A percentile compares a stretch with the other conserved stretches of the same genome.
phyloP scores from a whole-genome alignment of 1,140 invertebrate genomes.

The Brachionus angularis region DNA sequence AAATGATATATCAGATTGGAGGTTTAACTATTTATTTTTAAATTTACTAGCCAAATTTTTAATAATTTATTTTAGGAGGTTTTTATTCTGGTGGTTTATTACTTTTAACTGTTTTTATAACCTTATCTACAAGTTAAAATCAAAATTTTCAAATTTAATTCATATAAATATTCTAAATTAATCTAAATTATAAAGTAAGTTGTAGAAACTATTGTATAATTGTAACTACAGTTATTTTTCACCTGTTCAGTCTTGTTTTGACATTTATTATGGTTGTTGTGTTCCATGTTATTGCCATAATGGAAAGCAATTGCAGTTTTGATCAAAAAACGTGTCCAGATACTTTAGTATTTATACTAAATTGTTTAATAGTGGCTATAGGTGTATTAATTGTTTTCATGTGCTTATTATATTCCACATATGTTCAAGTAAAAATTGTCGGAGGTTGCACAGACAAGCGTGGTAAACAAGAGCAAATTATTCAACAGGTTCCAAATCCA shows the following conservation, averaged over 20 bases:
- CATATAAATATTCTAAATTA: neutral
- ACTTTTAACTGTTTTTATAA: conserved; percentile 13
- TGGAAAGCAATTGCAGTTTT: neutral
- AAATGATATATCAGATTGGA: neutral
- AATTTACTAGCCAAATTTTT: neutral
- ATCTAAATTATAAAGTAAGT: conserved; percentile 8
- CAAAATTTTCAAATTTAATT: neutral
- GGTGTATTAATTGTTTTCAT: neutral
- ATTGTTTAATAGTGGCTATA: neutral
- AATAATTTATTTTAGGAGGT: neutral
- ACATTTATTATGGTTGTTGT: conserved; percentile 19
- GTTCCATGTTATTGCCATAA: neutral
- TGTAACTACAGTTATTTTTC: conserved; percentile 6
- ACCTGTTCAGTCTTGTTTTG: neutral
- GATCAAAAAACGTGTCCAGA: neutral
- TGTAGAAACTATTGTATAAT: conserved; percentile 25
- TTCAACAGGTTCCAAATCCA: neutral
- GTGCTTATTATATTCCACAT: conserved; percentile 23
- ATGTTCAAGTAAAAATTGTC: neutral
- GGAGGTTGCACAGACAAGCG: neutral
- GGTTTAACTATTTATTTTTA: neutral
- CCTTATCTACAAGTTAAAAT: conserved; percentile 4
- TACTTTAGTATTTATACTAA: neutral
- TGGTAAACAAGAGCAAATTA: neutral
- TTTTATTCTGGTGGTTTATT: conserved; percentile 8